Conservation (phyloP, 2,888 invertebrate genomes). For the Dendrolimus pini region DNA sequence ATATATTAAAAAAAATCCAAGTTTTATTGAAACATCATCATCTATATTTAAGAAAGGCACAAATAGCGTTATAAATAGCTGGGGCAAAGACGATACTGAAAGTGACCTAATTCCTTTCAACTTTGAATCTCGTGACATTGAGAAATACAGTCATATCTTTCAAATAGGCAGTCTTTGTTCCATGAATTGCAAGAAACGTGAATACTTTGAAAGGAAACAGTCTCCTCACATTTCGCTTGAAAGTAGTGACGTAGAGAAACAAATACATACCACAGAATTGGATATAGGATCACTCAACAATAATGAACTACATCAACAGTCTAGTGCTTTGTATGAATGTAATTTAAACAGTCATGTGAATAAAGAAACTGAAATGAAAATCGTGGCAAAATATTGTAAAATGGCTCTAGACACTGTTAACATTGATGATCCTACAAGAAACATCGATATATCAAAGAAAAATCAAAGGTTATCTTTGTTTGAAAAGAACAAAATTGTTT, state of each 20-base stretch:
- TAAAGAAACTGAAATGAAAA: too few relatives aligned
- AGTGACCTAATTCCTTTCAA: conserved; percentile 11
- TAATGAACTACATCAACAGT: conserved; percentile 13
- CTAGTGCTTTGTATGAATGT: conserved; percentile 14
- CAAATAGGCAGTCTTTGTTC: conserved; percentile 33
- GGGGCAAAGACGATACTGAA: conserved; percentile 4
- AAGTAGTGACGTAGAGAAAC: conserved; percentile 36
- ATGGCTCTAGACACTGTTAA: background rate
- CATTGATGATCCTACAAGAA: background rate
- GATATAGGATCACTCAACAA: conserved; percentile 26
- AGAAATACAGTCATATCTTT: background rate
- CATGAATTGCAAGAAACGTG: conserved; percentile 28
- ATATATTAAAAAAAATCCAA: background rate
- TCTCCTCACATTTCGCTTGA: conserved; percentile 20
- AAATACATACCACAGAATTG: conserved; percentile 38
- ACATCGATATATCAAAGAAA: background rate
- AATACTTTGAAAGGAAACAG: conserved; percentile 15
- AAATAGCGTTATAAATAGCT: background rate
- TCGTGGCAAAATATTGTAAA: background rate
- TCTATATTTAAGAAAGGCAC: background rate
- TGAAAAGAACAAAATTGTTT: conserved; percentile 15
- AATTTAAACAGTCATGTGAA: too few relatives aligned
- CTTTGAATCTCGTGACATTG: conserved; percentile 6
- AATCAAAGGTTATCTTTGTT: conserved; percentile 11
- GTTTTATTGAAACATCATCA: background rate